Evolutionary conservation across 2,113 vertebrate species (phyloP).

Genomic region (Mirza zaza): DNA sequence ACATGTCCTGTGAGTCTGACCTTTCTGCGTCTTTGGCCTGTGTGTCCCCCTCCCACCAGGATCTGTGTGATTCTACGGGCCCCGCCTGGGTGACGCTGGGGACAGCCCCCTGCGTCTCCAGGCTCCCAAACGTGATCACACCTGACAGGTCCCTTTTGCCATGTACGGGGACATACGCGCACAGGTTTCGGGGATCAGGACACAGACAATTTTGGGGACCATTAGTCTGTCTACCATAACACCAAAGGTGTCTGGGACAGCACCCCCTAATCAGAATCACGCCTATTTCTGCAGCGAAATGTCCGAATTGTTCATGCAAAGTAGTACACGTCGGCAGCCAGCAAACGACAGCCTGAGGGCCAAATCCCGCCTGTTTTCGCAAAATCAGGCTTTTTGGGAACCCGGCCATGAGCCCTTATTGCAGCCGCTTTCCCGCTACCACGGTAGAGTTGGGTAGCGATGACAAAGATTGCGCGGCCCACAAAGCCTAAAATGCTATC

Average conservation of each 20-base stretch:
- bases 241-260: not conserved
- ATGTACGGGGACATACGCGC: not conserved
- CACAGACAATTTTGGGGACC: not conserved
- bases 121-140: not conserved
- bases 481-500: not conserved
- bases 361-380: not conserved
- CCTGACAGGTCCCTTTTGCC: not conserved
- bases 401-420: not conserved
- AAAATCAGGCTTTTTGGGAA: not conserved
- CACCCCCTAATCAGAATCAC: not conserved
- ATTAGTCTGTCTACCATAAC: not conserved
- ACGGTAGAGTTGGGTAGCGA: not conserved
- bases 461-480: not conserved
- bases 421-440: not conserved
- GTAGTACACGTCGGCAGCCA: not conserved
- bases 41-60: not conserved
- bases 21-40: not conserved
- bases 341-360: not conserved
- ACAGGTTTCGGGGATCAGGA: not conserved
- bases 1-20: not conserved
- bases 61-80: not conserved
- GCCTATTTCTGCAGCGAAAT: not conserved
- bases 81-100: not conserved
- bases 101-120: not conserved
- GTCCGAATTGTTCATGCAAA: not conserved